A percentile compares a stretch with the other conserved stretches of the same genome.
These are phyloP conservation scores for Xiphophorus couchianus DNA, from an alignment of 2,113 vertebrate species.

Conservation along the genomic window DNA sequence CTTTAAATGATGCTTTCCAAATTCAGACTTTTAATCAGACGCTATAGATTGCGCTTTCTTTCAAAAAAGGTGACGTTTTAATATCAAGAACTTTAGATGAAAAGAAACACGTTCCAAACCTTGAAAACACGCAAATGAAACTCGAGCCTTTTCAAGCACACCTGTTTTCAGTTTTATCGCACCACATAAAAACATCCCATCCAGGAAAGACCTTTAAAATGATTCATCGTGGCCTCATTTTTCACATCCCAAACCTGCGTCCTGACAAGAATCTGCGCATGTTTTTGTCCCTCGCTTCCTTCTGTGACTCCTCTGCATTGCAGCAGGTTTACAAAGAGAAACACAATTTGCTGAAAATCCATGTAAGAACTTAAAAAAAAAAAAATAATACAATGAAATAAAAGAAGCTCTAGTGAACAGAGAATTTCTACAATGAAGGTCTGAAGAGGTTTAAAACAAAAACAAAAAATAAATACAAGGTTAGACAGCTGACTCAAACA, in stretches of 20 bases:
- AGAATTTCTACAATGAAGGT: constrained; percentile 27
- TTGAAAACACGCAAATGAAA: too few species aligned
- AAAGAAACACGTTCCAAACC: too few species aligned
- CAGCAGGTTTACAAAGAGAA: constrained; percentile 24
- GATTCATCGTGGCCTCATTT: background rate
- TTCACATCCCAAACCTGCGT: background rate
- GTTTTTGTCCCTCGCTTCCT: background rate
- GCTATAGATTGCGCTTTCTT: too few species aligned
- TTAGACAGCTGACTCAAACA: constrained; percentile 31
- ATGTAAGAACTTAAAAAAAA: constrained; percentile 29
- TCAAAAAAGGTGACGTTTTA: too few species aligned
- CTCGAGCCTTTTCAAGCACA: too few species aligned
- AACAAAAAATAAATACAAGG: constrained; percentile 67
- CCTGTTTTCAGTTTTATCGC: too few species aligned
- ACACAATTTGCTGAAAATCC: constrained; percentile 20
- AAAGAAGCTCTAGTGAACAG: constrained; percentile 15
- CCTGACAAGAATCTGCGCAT: background rate
- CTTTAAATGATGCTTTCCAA: too few species aligned
- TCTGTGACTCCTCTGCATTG: constrained; percentile 4
- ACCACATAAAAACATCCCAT: background rate
- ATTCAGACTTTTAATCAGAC: too few species aligned
- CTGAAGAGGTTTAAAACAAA: constrained; percentile 41
- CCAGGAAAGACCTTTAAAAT: background rate
- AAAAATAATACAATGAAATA: background rate
- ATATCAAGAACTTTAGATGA: too few species aligned